Evolutionary conservation across 53 echinoderm and acorn worm species (phyloP), one percentile per base, ranked within the genome.

Genomic region (Astropecten irregularis): DNA sequence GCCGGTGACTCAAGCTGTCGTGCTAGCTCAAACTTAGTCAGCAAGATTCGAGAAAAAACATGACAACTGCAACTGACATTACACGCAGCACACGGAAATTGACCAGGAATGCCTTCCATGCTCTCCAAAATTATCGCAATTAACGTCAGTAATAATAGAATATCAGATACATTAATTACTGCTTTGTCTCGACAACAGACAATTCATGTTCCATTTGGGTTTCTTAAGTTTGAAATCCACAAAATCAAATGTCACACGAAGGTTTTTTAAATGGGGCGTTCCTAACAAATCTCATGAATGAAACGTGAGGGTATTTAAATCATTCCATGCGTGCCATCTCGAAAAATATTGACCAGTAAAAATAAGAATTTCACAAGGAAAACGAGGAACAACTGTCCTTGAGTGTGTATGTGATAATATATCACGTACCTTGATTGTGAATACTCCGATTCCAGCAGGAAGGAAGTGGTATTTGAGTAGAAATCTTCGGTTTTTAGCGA

Each of bases 261-360:
- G 29, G 38, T 35, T 23, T 30, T 69, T 74, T 19, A 57, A 74
- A 74, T 56, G 56, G 74, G 74, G 74, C 74, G 74, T 71, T 26
- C 74, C 38, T 74, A 22, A 25, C 22, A 0, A n/a, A 57, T 25
- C 74, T 74, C 74, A 74, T 74, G 74, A 74, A 74, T 74, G 74
- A 27, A 74, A 40, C 57, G 40, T 35, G 53, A 0, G 74, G 74
- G 74, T 40, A 74, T 74, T 74, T 74, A 74, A 74, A 74, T 74
- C 74, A 57, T 56, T 57, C 57, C 57, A 74, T 40, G 34, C 73
- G 54, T 73, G 73, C 54, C 73, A 73, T 73, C 55, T 33, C 52
- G 40, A 74, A 54, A 20, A 37, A 52, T 18, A 53, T 50, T 23
- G 30, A 33, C 11, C n/a, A 35, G 21, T 20, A 50, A 49, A 10